phyloP scores from a whole-genome alignment of 2,888 invertebrate genomes.

The Tromatobia lineatoria region DNA sequence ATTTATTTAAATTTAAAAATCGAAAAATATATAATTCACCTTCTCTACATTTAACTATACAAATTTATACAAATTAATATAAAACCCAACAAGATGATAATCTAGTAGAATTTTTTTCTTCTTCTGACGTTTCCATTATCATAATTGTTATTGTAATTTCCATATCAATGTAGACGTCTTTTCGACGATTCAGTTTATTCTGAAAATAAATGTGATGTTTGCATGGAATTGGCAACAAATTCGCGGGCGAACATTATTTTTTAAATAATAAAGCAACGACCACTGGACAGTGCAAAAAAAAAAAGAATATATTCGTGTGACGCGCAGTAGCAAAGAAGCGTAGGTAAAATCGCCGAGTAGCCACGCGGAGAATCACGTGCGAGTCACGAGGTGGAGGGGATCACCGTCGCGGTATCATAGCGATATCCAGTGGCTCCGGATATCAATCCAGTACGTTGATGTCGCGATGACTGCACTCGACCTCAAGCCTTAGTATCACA shows the following conservation, averaged over 20 bases:
- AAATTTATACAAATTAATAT: too few species aligned
- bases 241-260: not conserved
- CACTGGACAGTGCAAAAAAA: not conserved
- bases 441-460: constrained; percentile 18
- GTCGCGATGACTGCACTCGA: constrained; percentile 4
- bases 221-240: not conserved
- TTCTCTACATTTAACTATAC: too few species aligned
- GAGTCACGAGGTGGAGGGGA: constrained; percentile 45
- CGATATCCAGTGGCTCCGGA: constrained; percentile 45
- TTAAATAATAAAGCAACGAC: not conserved
- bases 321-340: constrained; percentile 28
- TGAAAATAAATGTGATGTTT: not conserved
- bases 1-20: too few species aligned
- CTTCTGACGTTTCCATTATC: too few species aligned
- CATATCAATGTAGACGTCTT: too few species aligned
- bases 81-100: not conserved
- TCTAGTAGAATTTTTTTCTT: not conserved
- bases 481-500: constrained; percentile 26
- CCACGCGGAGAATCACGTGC: constrained; percentile 51
- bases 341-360: not conserved
- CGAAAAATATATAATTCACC: too few species aligned
- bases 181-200: too few species aligned
- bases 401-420: constrained; percentile 31
- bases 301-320: constrained; percentile 5
- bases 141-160: too few species aligned